Evolutionary conservation across 2,113 vertebrate genomes (phyloP).

Genomic region (Indri indri): DNA sequence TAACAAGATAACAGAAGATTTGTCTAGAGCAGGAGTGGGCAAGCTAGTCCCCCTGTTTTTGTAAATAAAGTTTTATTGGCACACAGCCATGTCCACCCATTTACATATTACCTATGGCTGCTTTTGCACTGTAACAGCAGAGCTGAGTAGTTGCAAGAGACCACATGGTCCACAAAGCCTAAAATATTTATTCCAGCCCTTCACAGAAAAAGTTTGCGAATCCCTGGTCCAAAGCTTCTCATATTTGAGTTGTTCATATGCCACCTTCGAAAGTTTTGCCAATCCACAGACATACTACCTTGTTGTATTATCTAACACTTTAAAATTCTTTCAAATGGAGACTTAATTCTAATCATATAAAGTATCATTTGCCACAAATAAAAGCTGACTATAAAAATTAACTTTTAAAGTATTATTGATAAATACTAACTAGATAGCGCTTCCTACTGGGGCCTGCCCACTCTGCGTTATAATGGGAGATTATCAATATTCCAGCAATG

Average conservation of each 20-base stretch:
- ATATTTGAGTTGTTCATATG: fast-evolving
- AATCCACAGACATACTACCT: not conserved
- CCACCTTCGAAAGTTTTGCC: not conserved
- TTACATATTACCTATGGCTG: not conserved
- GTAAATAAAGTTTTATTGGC: not conserved
- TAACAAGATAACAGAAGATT: not conserved
- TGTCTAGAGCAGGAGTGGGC: not conserved
- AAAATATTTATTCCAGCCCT: not conserved
- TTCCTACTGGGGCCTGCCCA: not conserved
- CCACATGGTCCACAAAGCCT: not conserved
- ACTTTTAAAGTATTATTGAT: not conserved
- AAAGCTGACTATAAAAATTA: not conserved
- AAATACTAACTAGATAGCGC: not conserved
- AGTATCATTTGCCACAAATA: not conserved
- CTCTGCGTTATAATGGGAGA: not conserved
- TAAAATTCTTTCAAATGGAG: not conserved
- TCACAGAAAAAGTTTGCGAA: not conserved
- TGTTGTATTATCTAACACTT: not conserved
- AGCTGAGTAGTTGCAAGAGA: not conserved
- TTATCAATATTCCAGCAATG: fast-evolving
- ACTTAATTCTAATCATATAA: not conserved
- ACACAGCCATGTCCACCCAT: too few species aligned
- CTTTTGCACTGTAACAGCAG: not conserved
- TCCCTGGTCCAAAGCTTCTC: not conserved
- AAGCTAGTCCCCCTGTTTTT: not conserved